Conservation (phyloP, 2,797 vertebrate species). For the Coregonus sp. region DNA sequence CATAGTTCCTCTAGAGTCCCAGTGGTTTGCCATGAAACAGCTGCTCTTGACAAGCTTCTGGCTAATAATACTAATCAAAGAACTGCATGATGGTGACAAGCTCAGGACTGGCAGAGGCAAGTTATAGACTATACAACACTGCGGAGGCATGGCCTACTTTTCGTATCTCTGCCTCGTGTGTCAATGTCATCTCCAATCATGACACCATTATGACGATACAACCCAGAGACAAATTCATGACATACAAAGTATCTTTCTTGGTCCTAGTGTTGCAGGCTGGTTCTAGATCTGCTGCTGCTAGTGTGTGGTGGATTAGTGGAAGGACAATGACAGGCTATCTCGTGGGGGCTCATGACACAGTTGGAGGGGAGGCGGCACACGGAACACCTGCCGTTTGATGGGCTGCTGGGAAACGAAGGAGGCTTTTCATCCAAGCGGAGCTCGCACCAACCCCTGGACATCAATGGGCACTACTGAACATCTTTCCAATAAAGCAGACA, state of each 20-base stretch:
- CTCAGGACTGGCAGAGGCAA: not conserved
- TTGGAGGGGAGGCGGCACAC: conserved; percentile 44
- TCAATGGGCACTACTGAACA: conserved; percentile 28
- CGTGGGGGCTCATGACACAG: conserved; percentile 36
- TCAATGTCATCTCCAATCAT: conserved; percentile 9
- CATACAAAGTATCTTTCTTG: not conserved
- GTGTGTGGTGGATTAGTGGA: conserved; percentile 5
- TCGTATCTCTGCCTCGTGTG: not conserved
- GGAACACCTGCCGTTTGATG: conserved; percentile 57
- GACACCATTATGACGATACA: not conserved
- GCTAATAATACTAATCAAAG: conserved; percentile 38
- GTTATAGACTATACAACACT: not conserved
- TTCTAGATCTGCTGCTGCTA: not conserved
- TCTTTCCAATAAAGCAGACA: conserved; percentile 18
- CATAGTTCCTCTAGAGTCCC: conserved; percentile 51
- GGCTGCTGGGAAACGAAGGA: conserved; percentile 54
- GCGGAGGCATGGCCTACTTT: conserved; percentile 1
- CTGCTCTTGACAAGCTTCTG: conserved; percentile 10
- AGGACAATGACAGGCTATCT: conserved; percentile 25
- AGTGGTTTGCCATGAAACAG: conserved; percentile 36
- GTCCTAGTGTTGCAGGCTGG: not conserved
- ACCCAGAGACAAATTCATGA: not conserved
- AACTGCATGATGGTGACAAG: not conserved
- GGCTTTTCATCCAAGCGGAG: conserved; percentile 52
- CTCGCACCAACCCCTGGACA: conserved; percentile 10